Base-by-base conservation (phyloP, 2,888 invertebrate species). In the Tineola bisselliella region DNA sequence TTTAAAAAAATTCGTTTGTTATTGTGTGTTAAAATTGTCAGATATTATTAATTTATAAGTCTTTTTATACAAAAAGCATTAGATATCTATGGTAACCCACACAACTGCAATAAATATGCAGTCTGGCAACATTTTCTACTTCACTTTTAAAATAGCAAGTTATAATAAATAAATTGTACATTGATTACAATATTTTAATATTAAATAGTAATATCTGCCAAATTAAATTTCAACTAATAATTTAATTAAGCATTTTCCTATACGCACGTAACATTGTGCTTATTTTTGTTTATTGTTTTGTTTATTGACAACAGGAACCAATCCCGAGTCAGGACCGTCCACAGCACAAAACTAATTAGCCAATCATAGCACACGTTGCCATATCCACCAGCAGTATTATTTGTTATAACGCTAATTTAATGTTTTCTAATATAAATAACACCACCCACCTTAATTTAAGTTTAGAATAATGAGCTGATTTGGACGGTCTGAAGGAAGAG, bases 221-320 rank as follows among this genome's bases (percentile, higher is more conserved):
- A 64, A 66, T 66, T 65, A 12, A 38, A 38, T 3, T 48, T n/a
- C 15, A 48, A 17, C 17, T 48, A 48, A 48, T 43, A 43, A 12
- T 43, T 6, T 6, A 43, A 13, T 15, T 5, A 48, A 48, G 5
- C 12, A 44, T 13, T 44, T 5, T 5, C 82, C 79, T 75, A 67
- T 77, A 77, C 76, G 86, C 84, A 78, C 77, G 80, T 81, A 54
- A 54, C 66, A 69, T 25, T 54, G 18, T 54, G 54, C 54, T 68
- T 65, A 25, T 61, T 67, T 84, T 86, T 86, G 83, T 64, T 66
- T 67, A 86, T 86, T 86, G 83, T 64, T 66, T 69, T 84, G 81
- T 84, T 77, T 78, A 75, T 65, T 77, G 75, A 81, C 78, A 72
- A 70, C 86, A 87, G 87, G 87, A 80, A 86, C 81, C 84, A 87